Evolutionary conservation across 92 coral and sea anemone species (phyloP).

Genomic region (Heteractis magnifica): DNA sequence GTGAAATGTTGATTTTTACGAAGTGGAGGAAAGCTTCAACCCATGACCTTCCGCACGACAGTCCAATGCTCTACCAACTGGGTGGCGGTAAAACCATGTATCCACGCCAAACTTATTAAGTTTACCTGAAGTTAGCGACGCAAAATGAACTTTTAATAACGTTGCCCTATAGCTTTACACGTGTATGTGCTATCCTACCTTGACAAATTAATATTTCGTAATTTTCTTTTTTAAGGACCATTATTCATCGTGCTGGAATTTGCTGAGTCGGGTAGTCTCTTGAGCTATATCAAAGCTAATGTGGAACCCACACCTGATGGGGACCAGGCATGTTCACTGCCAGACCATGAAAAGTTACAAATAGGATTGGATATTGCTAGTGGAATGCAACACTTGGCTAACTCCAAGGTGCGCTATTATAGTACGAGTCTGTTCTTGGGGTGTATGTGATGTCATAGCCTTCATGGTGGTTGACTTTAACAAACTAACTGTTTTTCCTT

Average conservation of each 20-base stretch:
- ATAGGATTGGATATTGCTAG: conserved; percentile 22
- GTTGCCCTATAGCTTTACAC: too few species aligned
- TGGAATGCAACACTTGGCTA: conserved; percentile 27
- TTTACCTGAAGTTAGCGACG: too few species aligned
- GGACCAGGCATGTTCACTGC: conserved; percentile 10
- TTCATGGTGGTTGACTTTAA: too few species aligned
- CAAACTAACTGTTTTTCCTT: too few species aligned
- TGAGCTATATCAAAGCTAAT: conserved; percentile 2
- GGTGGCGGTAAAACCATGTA: too few species aligned
- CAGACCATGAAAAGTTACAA: conserved; percentile 6
- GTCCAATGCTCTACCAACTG: too few species aligned
- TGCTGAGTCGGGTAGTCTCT: conserved; percentile 19
- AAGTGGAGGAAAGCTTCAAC: too few species aligned
- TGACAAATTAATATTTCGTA: not conserved
- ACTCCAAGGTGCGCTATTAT: conserved; percentile 16
- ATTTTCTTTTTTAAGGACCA: conserved; percentile 15
- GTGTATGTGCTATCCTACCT: not conserved
- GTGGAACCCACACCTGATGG: not conserved
- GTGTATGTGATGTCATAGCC: too few species aligned
- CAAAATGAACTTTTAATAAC: too few species aligned
- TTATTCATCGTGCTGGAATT: conserved; percentile 25
- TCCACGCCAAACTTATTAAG: too few species aligned
- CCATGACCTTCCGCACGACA: too few species aligned
- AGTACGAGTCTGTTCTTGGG: not conserved
- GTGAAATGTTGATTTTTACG: too few species aligned